A percentile compares a stretch with the other conserved stretches of the same genome.
Evolutionary conservation across 2,113 vertebrate species (phyloP).

Genomic region (Amblyornis subalaris): DNA sequence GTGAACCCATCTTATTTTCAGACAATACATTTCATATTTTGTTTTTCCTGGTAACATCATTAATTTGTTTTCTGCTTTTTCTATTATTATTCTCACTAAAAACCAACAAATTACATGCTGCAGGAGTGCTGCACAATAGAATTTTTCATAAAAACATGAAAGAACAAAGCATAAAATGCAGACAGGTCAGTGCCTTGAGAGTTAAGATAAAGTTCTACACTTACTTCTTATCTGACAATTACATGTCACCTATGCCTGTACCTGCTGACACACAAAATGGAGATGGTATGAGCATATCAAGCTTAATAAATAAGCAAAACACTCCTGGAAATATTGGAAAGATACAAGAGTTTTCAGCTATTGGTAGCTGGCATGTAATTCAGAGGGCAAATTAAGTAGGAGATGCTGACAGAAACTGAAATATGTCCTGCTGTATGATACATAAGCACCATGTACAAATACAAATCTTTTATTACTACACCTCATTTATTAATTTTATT

Average conservation of each 20-base stretch:
- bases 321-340: neutral
- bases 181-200: neutral
- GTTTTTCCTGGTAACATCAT: neutral
- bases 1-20: neutral
- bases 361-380: neutral
- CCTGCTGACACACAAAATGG: neutral
- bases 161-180: neutral
- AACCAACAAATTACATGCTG: neutral
- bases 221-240: neutral
- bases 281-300: neutral
- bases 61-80: neutral
- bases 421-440: neutral
- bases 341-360: neutral
- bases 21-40: neutral
- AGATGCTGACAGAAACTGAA: neutral
- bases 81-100: neutral
- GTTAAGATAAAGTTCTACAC: neutral
- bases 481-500: neutral
- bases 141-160: neutral
- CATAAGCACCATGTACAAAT: accelerated
- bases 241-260: neutral
- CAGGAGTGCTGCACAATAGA: neutral
- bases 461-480: neutral
- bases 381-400: neutral
- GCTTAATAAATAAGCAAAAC: neutral